phyloP scores from a whole-genome alignment of 53 echinoderm and acorn worm species.

The Hippasteria phrygiana region DNA sequence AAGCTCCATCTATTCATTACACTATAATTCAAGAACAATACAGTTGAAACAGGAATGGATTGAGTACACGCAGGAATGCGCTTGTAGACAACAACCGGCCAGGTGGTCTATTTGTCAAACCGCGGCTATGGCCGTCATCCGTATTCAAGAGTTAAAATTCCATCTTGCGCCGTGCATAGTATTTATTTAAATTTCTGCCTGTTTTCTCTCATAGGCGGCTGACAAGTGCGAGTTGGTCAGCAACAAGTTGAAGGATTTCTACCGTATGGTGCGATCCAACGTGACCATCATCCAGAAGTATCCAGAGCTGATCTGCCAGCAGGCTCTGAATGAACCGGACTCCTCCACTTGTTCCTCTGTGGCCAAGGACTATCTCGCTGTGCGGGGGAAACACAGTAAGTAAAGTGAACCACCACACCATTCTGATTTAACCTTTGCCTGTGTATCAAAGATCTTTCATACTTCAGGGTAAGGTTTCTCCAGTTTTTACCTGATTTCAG shows the following conservation, averaged over 20 bases:
- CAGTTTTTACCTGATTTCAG: too few species aligned
- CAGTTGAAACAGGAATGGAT: too few species aligned
- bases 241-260: slow-evolving; percentile 63
- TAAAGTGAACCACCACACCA: not conserved
- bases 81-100: too few species aligned
- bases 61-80: too few species aligned
- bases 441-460: too few species aligned
- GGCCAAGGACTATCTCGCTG: slow-evolving; percentile 74
- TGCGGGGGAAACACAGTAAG: slow-evolving; percentile 66
- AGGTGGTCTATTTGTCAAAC: too few species aligned
- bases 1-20: too few species aligned
- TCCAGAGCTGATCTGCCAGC: slow-evolving; percentile 88
- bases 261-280: slow-evolving; percentile 87
- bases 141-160: too few species aligned
- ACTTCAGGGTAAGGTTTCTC: too few species aligned
- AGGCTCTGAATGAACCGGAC: slow-evolving; percentile 89
- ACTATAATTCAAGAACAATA: too few species aligned
- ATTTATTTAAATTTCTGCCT: not conserved
- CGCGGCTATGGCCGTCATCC: too few species aligned
- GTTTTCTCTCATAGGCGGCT: slow-evolving; percentile 31
- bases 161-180: too few species aligned
- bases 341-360: slow-evolving; percentile 72
- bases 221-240: slow-evolving; percentile 56
- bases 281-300: slow-evolving; percentile 73
- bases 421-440: not conserved